A percentile compares a stretch with the other conserved stretches of the same genome.
These are phyloP conservation scores for Neostethus bicornis DNA, from an alignment of 2,797 vertebrate species.

Conservation along the genomic window DNA sequence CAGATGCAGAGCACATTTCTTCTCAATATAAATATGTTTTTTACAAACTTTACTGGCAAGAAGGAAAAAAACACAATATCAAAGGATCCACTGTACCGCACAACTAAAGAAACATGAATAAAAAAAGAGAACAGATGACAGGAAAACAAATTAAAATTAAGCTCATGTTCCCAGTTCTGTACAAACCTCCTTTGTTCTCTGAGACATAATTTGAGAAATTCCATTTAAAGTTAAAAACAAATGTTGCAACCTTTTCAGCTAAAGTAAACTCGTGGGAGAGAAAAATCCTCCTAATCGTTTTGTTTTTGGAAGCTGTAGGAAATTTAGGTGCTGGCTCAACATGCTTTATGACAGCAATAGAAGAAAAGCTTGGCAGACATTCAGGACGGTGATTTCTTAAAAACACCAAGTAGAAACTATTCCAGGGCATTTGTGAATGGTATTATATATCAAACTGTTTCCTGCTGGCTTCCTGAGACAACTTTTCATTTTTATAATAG, in stretches of 20 bases:
- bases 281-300: constrained; percentile 31
- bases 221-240: constrained; percentile 32
- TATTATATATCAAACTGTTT: constrained; percentile 64
- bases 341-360: constrained; percentile 64
- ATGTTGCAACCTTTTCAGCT: constrained; percentile 51
- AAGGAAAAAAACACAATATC: too few species aligned
- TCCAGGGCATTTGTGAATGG: constrained; percentile 73
- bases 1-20: too few species aligned
- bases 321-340: constrained; percentile 48
- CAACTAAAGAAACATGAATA: too few species aligned
- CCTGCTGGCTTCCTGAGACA: constrained; percentile 53
- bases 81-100: too few species aligned
- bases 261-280: constrained; percentile 38
- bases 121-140: neutral
- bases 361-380: constrained; percentile 67
- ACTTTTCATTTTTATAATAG: constrained; percentile 75
- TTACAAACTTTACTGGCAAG: too few species aligned
- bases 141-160: neutral
- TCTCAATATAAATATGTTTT: too few species aligned
- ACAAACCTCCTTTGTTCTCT: constrained; percentile 3
- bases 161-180: constrained; percentile 25
- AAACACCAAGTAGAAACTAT: constrained; percentile 35
- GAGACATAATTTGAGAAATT: constrained; percentile 36
- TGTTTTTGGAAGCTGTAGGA: constrained; percentile 58
- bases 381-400: constrained; percentile 57